A percentile compares a stretch with the other conserved stretches of the same genome.
Conservation (phyloP, 30 jellyfish, hydroid and myxozoan genomes). For the Cassiopea xamachana region DNA sequence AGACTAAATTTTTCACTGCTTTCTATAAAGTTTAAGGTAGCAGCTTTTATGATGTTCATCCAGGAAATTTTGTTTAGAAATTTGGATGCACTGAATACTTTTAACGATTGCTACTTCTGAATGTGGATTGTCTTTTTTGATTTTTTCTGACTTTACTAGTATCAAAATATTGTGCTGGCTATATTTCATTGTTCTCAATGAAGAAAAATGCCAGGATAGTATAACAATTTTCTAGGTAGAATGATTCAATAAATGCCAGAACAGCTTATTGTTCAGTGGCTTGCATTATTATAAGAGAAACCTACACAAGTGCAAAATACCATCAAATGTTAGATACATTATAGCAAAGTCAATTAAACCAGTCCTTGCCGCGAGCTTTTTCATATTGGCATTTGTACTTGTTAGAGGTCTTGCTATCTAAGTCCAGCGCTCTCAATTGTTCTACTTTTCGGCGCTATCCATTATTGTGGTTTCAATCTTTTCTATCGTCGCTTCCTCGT, state of each 20-base stretch:
- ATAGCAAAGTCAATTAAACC: too few relatives aligned
- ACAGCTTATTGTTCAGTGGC: too few relatives aligned
- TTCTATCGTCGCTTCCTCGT: constrained; percentile 17
- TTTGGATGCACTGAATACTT: constrained; percentile 28
- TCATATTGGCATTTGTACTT: too few relatives aligned
- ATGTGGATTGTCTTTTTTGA: neutral
- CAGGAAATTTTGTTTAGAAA: neutral
- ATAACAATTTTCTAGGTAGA: too few relatives aligned
- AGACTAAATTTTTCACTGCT: neutral
- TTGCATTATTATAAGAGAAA: too few relatives aligned
- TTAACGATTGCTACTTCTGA: neutral
- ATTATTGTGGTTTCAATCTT: neutral
- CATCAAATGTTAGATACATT: too few relatives aligned
- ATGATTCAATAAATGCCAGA: too few relatives aligned
- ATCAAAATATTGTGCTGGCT: neutral
- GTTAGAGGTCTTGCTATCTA: too few relatives aligned
- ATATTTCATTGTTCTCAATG: neutral
- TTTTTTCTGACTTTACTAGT: neutral
- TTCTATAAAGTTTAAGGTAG: neutral
- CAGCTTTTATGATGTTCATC: constrained; percentile 58
- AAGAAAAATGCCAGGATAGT: too few relatives aligned
- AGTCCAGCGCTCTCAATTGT: too few relatives aligned
- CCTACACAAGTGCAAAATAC: too few relatives aligned
- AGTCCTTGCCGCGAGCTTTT: too few relatives aligned
- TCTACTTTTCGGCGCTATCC: neutral